Conservation (phyloP, 2,888 invertebrate species). For the Ariolimax columbianus region DNA sequence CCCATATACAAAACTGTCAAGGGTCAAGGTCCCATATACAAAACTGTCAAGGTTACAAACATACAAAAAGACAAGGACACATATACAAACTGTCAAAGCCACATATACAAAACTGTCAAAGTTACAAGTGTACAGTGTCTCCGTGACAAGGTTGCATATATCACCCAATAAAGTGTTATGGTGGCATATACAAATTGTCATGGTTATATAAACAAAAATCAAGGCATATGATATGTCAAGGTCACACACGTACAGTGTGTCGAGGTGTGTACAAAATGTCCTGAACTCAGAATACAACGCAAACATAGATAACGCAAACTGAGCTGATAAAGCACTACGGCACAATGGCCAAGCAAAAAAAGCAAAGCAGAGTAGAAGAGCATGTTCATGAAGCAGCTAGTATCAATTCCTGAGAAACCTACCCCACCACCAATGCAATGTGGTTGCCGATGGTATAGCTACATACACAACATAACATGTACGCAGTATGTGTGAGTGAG, state of each 20-base stretch:
- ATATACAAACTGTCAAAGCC: no score
- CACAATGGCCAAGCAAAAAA: not conserved
- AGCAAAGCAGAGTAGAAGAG: not conserved
- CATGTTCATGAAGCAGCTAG: not conserved
- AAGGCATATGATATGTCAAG: not conserved
- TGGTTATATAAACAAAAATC: no score
- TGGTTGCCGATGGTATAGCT: not conserved
- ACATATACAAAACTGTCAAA: no score
- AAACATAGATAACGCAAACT: not conserved
- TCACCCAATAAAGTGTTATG: no score
- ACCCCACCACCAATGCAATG: not conserved
- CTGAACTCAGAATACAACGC: not conserved
- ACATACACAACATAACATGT: no score
- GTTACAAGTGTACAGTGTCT: no score
- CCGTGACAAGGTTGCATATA: no score
- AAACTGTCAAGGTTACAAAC: no score
- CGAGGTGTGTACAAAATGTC: not conserved
- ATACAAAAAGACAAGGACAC: no score
- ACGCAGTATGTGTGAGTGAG: no score
- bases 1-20: no score
- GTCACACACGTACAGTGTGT: not conserved
- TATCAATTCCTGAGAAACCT: not conserved
- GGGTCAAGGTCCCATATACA: no score
- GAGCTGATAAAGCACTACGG: not conserved
- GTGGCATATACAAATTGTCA: not conserved